These are phyloP conservation scores for Stegostoma tigrinum DNA, from an alignment of 2,113 vertebrate genomes.

Conservation along the genomic window DNA sequence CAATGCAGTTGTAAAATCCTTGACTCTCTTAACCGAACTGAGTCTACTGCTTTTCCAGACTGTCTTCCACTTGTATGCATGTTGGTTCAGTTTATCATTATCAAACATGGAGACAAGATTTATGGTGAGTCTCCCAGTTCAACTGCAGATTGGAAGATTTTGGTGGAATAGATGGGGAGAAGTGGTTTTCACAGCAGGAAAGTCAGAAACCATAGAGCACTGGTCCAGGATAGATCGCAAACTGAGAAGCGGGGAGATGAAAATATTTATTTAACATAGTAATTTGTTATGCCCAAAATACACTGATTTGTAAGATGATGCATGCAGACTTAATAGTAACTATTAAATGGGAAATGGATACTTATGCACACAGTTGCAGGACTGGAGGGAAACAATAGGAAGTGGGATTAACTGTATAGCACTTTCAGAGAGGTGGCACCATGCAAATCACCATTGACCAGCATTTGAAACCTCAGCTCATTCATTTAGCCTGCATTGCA, in stretches of 20 bases:
- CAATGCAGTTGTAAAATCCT: not conserved
- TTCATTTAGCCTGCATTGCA: too few relatives aligned
- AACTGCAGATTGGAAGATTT: not conserved
- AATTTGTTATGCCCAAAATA: not conserved
- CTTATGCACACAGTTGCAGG: not conserved
- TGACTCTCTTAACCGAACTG: not conserved
- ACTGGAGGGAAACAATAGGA: not conserved
- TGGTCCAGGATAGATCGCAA: not conserved
- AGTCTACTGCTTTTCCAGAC: not conserved
- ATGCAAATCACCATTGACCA: too few relatives aligned
- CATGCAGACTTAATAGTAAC: not conserved
- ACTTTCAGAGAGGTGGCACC: not conserved
- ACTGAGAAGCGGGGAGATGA: not conserved
- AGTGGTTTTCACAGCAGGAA: not conserved
- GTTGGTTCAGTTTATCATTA: not conserved
- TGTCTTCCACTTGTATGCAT: not conserved
- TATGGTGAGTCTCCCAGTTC: not conserved
- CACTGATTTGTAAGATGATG: not conserved
- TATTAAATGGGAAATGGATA: not conserved
- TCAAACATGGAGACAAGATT: not conserved
- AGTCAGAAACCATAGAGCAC: not conserved
- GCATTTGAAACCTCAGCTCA: too few relatives aligned
- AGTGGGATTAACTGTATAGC: not conserved
- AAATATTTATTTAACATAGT: not conserved
- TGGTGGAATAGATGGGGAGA: not conserved